Base-by-base conservation (phyloP, 2,888 invertebrate genomes). In the Ptilodon capucinus region DNA sequence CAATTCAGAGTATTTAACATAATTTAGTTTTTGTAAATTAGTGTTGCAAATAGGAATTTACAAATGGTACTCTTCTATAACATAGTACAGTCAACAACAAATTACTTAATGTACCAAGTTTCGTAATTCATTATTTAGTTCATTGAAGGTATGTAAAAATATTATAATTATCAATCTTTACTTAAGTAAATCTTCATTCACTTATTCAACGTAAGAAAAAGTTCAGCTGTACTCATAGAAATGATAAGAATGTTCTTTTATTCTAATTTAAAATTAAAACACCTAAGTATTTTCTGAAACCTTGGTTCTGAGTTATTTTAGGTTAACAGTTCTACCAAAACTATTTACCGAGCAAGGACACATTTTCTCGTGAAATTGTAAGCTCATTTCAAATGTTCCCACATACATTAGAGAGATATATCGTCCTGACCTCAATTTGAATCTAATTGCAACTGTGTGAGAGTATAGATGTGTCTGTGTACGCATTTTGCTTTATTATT, bases 381-480 rank as follows among this genome's bases (percentile, higher is more conserved):
- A 28, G 28, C 28, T 28, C 28, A n/a, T 28, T 28, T 8, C 4
- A 28, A 28, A n/a, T 28, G 28, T 28, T 11, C 28, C n/a, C 7
- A n/a, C n/a, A n/a, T n/a, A 28, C 11, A 28, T 28, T 4, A 28
- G n/a, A 28, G n/a, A 28, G 28, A 28, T 28, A 28, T n/a, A 28
- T 28, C 4, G n/a, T 28, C 28, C 28, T 28, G 28, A 28, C 28
- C 28, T 28, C 28, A 28, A 28, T 28, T 28, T 2, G 16, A 18
- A 57, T 63, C 65, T 65, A 62, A 63, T 65, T 65, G 66, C 46
- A 61, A 25, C 58, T 61, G 7, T 51, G 34, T 44, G 39, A 45
- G 35, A 35, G 44, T 46, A 45, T 42, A 30, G 54, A 36, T 4
- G 4, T 28, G 25, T 21, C 45, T 46, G 23, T 28, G 11, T 11